Evolutionary conservation across 2,888 invertebrate species (phyloP).

Genomic region (Sepiola atlantica): DNA sequence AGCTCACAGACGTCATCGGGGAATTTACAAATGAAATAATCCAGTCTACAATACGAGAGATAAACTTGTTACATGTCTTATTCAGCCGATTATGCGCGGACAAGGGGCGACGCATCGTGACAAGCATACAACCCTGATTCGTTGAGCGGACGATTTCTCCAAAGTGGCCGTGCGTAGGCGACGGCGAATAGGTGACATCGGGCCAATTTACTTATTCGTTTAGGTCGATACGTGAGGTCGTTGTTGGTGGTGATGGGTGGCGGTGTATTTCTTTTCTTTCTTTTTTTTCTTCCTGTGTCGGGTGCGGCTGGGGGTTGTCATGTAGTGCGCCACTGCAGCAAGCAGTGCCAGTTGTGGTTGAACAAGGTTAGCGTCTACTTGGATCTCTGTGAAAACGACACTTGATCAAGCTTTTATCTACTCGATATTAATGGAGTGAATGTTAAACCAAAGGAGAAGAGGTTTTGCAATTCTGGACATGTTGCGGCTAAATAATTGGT

Average conservation of each 20-base stretch:
- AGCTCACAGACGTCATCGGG: background rate
- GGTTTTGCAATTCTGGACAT: background rate
- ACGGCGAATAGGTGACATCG: background rate
- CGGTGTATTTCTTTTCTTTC: background rate
- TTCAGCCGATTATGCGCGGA: background rate
- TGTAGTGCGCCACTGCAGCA: background rate
- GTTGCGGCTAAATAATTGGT: constrained; percentile 2
- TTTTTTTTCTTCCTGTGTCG: background rate
- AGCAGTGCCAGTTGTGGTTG: background rate
- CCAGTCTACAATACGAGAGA: background rate
- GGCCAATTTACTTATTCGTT: background rate
- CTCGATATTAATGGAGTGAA: background rate
- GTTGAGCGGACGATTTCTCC: background rate
- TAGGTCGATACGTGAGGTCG: background rate
- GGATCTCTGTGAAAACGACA: background rate
- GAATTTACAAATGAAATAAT: constrained; percentile 32
- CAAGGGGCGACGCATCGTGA: background rate
- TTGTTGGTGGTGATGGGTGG: background rate
- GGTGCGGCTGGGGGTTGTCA: background rate
- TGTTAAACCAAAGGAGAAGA: background rate
- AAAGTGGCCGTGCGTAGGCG: background rate
- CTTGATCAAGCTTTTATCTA: background rate
- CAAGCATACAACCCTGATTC: background rate
- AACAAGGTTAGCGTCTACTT: constrained; percentile 21
- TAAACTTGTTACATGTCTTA: background rate